Evolutionary conservation across 2,888 invertebrate genomes (phyloP), one percentile per base, ranked within the genome.

Genomic region (Catocala sponsa): DNA sequence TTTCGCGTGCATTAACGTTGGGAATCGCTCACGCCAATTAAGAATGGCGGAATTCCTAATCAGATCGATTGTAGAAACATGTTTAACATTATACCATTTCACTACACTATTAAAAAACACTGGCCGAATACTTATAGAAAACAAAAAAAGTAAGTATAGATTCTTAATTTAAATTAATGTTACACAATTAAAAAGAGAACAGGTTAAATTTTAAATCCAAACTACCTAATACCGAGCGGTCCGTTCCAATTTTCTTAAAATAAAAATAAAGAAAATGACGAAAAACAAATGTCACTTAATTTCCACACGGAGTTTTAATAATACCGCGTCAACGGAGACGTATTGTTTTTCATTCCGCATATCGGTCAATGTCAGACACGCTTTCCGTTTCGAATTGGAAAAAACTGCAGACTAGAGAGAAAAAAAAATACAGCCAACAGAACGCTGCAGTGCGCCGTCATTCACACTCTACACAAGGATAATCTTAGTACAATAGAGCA

Each of bases 281-380:
- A 65, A 63, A 38, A 64, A 65, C 49, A 61, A 72, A 70, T 72
- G 67, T 70, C 70, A 71, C 68, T 72, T 68, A 70, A 68, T 72
- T 74, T 70, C 52, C 67, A 70, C 71, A 9, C 35, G 51, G 60
- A 60, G 57, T 68, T 72, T 65, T 61, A 76, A 70, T 72, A 68
- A 74, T 65, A 70, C 69, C 63, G 64, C 67, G 70, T 66, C 60
- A 63, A 59, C 32, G 51, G 65, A 77, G 79, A 77, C 70, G 84
- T 83, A 90, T 90, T 89, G 89, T 91, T 89, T 91, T 90, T 89
- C 88, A 85, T 84, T 72, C 68, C 61, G 81, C 86, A 89, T 86
- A 87, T 91, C 89, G 91, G 91, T 92, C 92, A 91, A 91, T 91
- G 92, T 86, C 91, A 86, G 79, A 71, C 70, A 63, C 80, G 88